Evolutionary conservation across 2,797 vertebrate genomes (phyloP).

Genomic region (Muscicapa striata): DNA sequence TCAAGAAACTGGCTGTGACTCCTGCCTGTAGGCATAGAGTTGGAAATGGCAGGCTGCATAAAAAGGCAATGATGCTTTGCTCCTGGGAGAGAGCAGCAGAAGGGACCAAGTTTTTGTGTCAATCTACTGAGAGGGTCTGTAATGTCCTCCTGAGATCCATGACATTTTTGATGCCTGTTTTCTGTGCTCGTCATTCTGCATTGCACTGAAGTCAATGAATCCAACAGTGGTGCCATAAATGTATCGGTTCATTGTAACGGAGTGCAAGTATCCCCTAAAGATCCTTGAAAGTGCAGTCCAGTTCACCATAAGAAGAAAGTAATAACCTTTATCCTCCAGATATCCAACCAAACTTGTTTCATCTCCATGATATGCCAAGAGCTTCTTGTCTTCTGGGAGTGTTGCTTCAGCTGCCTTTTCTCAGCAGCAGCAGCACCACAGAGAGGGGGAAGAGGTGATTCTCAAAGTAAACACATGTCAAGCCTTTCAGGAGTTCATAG

Average conservation of each 20-base stretch:
- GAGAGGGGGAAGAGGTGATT: not conserved
- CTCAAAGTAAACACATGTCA: not conserved
- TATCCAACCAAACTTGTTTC: not conserved
- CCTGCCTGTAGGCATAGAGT: not conserved
- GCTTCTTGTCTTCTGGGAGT: not conserved
- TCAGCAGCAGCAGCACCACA: not conserved
- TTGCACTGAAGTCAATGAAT: not conserved
- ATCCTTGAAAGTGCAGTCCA: not conserved
- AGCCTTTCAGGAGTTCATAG: conserved; percentile 8
- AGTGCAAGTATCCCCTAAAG: not conserved
- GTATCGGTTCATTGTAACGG: not conserved
- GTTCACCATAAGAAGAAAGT: not conserved
- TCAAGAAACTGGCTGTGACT: not conserved
- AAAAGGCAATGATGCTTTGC: not conserved
- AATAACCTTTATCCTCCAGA: not conserved
- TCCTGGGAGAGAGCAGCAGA: not conserved
- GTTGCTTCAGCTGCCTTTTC: conserved; percentile 23
- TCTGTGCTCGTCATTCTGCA: not conserved
- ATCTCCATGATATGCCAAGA: not conserved
- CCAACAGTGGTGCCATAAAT: not conserved
- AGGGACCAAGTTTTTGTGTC: not conserved
- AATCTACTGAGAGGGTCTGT: not conserved
- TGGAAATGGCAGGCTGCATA: not conserved
- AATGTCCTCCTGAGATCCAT: not conserved
- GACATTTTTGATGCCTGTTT: not conserved